Evolutionary conservation across 2,888 invertebrate species (phyloP).

Genomic region (Amorpha juglandis): DNA sequence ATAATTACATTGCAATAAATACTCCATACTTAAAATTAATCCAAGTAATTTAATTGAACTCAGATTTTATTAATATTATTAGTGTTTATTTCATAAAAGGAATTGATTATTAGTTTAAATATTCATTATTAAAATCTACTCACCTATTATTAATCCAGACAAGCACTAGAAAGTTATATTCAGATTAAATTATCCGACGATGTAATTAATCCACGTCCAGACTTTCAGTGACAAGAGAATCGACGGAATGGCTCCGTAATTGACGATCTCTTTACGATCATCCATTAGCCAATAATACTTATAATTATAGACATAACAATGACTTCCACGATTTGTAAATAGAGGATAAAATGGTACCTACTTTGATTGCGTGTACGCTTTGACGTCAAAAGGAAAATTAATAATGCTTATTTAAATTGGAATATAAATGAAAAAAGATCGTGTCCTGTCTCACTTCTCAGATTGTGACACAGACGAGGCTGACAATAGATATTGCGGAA

Average conservation of each 20-base stretch:
- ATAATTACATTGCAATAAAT: too few species aligned
- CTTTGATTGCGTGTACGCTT: constrained; percentile 3
- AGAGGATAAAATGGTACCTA: constrained; percentile 1
- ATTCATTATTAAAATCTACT: background rate
- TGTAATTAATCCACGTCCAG: constrained; percentile 3
- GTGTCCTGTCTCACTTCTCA: constrained; percentile 7
- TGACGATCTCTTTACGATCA: background rate
- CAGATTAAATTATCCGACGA: background rate
- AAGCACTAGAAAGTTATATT: background rate
- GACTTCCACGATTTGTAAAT: constrained; percentile 13
- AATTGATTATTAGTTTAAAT: too few species aligned
- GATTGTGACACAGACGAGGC: background rate
- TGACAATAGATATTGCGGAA: constrained; percentile 12
- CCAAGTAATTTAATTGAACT: too few species aligned
- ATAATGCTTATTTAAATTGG: background rate
- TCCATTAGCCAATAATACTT: constrained; percentile 6
- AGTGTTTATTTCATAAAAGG: too few species aligned
- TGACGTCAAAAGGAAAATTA: constrained; percentile 20
- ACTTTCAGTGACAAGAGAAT: constrained; percentile 14
- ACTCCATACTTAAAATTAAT: too few species aligned
- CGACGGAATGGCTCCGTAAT: background rate
- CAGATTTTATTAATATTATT: too few species aligned
- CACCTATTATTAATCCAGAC: constrained; percentile 5
- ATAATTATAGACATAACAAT: constrained; percentile 16
- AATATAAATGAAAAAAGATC: background rate